Evolutionary conservation across 2,797 vertebrate species (phyloP), one percentile per base, ranked within the genome.

Genomic region (Gymnodraco acuticeps): DNA sequence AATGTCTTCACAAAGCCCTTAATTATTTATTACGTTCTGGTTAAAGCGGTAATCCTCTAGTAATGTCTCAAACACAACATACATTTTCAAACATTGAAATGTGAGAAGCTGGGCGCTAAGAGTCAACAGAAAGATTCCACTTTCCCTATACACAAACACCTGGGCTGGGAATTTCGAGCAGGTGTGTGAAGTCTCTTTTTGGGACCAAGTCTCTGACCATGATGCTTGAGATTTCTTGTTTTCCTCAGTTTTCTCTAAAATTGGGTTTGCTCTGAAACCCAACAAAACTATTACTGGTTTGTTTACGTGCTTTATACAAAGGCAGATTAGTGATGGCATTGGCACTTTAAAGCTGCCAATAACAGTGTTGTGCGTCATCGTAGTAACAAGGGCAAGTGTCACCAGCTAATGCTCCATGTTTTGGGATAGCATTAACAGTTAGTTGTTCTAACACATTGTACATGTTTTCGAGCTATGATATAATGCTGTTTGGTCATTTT

Each of bases 101-200:
- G 15, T 68, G 2, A 54, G 15, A 46, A 14, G 47, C 8, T 53
- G 5, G 46, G 12, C 1, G 0, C 10, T 46, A 3, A 56, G 20
- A 80, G 23, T 64, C n/a, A 48, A 27, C 15, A 7, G 41, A 68
- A 46, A 56, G 51, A 70, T 70, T 69, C 31, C 47, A 1, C 11
- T 65, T 7, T 38, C 8, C 33, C 33, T 38, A 38, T 9, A 64
- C 55, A 52, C 66, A 72, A 64, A 77, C 88, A 87, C 86, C 61
- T 23, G 50, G 23, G 78, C 53, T 78, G 70, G 77, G 85, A 85
- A 89, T 91, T 81, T 89, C 17, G 23, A 77, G 53, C 64, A 41
- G 14, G n/a, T 46, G 45, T 81, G 87, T 72, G 77, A 91, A 69
- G 58, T 73, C 45, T 70, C 19, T 69, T 79, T 84, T 74, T 20